Base-by-base conservation (phyloP, 2,888 invertebrate species). In the Eurytoma californica region DNA sequence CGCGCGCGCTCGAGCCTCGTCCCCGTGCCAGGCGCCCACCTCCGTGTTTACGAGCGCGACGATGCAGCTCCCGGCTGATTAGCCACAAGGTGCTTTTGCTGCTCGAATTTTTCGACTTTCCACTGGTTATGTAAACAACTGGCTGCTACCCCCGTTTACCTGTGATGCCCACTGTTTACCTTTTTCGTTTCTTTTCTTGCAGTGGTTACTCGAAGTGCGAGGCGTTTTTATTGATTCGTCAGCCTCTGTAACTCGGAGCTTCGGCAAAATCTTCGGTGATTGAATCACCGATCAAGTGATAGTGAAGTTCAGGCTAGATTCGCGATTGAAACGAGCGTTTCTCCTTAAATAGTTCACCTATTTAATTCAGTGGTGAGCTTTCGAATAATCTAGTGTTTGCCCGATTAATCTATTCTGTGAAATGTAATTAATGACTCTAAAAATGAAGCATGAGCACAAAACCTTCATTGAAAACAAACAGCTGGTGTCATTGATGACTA, bases 401-500 rank as follows among this genome's bases (percentile, higher is more conserved):
- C 1, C 49, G 49, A 24, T 68, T 28, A 16, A 16, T 58, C 18
- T n/a, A 20, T 61, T 51, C 51, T 28, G 28, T 9, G 16, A 65
- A 72, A 55, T 63, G 39, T 72, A 65, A 72, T 63, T 72, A 51
- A 39, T 55, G 53, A 63, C 39, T 53, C 63, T 65, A 63, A 63
- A 63, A 72, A 53, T 72, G 63, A 72, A 14, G 51, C 24, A 63
- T 39, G 65, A 55, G 55, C 57, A 55, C 55, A 70, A 63, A 63
- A 63, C 57, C 69, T 63, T 69, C 47, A 69, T 69, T 47, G 14
- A 70, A 69, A 75, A 68, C 70, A 73, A 75, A 49, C 47, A 68
- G 28, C 16, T 63, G 77, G 73, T 79, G 79, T 82, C 79, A 76
- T 80, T 77, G 74, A 72, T 72, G 77, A 78, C 77, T 80, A 81